Evolutionary conservation across 2,113 vertebrate species (phyloP).

Genomic region (Electrona antarctica): DNA sequence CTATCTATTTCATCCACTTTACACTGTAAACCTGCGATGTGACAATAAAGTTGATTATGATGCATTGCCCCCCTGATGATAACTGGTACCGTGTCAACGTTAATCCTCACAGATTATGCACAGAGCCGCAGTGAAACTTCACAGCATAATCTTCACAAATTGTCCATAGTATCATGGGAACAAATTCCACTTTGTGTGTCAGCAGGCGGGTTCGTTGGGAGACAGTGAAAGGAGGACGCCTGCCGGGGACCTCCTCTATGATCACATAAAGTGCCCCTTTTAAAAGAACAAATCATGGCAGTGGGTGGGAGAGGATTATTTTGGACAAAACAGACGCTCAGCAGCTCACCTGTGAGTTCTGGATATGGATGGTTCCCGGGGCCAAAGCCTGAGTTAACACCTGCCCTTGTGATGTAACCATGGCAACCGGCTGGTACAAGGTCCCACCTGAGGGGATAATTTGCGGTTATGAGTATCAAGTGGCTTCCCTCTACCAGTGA

Average conservation of each 20-base stretch:
- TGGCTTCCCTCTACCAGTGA: slow-evolving; percentile 34
- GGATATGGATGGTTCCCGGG: slow-evolving; percentile 95
- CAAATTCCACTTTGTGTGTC: slow-evolving; percentile 51
- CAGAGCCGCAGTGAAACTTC: slow-evolving; percentile 3
- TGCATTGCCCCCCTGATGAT: too few relatives aligned
- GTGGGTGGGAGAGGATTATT: slow-evolving; percentile 1
- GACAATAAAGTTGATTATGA: too few relatives aligned
- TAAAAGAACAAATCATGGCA: slow-evolving; percentile 47
- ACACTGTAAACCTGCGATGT: too few relatives aligned
- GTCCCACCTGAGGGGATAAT: slow-evolving; percentile 87
- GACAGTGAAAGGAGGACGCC: slow-evolving; percentile 39
- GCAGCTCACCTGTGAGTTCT: slow-evolving; percentile 92
- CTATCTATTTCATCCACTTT: too few relatives aligned
- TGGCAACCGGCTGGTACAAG: slow-evolving; percentile 97
- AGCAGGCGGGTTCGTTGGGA: slow-evolving; percentile 37
- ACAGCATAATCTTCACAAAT: slow-evolving; percentile 17
- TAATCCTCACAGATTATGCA: too few relatives aligned
- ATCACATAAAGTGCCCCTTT: slow-evolving; percentile 38
- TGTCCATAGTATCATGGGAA: slow-evolving; percentile 35
- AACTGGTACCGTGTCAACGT: too few relatives aligned
- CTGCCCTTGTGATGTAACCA: slow-evolving; percentile 99
- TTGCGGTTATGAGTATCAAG: slow-evolving; percentile 63
- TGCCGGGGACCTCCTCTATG: slow-evolving; percentile 14
- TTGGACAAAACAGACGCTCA: slow-evolving; percentile 5
- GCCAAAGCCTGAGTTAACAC: slow-evolving; percentile 93